Evolutionary conservation across 2,797 vertebrate species (phyloP).

Genomic region (Mustela erminea): DNA sequence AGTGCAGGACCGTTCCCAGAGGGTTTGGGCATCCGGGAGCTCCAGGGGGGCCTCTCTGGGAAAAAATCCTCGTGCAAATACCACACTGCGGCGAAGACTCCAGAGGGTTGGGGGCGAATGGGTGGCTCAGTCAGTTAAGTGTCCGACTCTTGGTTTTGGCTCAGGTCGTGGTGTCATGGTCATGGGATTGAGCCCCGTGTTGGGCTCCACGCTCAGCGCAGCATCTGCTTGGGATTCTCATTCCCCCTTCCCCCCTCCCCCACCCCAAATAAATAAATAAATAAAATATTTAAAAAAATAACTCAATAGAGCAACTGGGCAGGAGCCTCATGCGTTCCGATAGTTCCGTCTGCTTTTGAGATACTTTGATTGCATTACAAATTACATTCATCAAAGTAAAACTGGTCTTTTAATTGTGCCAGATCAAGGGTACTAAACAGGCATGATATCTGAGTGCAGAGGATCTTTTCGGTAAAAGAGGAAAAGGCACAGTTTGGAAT

Average conservation of each 20-base stretch:
- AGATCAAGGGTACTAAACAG: neutral
- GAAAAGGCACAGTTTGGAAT: neutral
- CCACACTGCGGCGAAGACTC: neutral
- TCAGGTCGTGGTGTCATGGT: neutral
- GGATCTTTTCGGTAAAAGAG: neutral
- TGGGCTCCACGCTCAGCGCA: neutral
- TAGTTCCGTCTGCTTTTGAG: neutral
- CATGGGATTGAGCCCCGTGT: neutral
- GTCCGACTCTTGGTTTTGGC: neutral
- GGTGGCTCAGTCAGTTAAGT: neutral
- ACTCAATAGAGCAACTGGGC: neutral
- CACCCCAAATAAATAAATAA: neutral
- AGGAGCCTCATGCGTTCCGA: rapidly evolving
- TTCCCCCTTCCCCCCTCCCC: neutral
- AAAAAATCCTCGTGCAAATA: neutral
- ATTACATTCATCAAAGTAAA: neutral
- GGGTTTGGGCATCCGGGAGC: neutral
- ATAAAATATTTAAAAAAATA: neutral
- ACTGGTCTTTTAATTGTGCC: neutral
- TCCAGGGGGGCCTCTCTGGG: neutral
- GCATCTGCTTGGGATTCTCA: neutral
- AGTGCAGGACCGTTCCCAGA: neutral
- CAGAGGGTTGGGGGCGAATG: neutral
- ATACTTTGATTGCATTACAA: neutral
- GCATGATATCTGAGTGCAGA: neutral